phyloP scores from a whole-genome alignment of 2,888 invertebrate species.

The Beris chalybata region DNA sequence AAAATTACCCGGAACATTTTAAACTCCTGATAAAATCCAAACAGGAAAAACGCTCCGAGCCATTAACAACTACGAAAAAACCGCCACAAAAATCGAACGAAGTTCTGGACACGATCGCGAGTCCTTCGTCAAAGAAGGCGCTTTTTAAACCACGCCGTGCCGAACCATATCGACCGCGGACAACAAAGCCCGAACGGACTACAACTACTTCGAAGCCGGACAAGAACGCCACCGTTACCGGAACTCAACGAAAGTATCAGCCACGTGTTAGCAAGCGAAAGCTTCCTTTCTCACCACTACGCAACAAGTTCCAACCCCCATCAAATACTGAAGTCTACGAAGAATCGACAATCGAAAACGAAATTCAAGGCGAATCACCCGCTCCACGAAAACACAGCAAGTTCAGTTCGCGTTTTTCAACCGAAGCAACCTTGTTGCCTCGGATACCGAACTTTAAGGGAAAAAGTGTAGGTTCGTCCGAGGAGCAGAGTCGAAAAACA shows the following conservation, averaged over 20 bases:
- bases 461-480: conserved; percentile 6
- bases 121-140: conserved; percentile 28
- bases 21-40: conserved; percentile 67
- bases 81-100: conserved; percentile 32
- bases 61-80: conserved; percentile 5
- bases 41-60: conserved; percentile 42
- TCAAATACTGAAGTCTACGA: conserved; percentile 35
- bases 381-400: conserved; percentile 36
- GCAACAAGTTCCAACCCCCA: background rate
- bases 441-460: conserved; percentile 22
- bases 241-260: background rate
- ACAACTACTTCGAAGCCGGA: conserved; percentile 23
- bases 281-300: conserved; percentile 11
- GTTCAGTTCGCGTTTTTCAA: conserved; percentile 37
- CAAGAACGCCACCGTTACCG: background rate
- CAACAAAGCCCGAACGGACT: conserved; percentile 31
- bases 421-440: conserved; percentile 22
- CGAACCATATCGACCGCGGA: conserved; percentile 40
- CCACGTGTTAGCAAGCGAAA: background rate
- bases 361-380: conserved; percentile 36
- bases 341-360: conserved; percentile 37
- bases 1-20: conserved; percentile 68
- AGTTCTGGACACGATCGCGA: conserved; percentile 33
- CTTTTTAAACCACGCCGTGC: conserved; percentile 40
- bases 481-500: conserved; percentile 4